phyloP scores from a whole-genome alignment of 2,113 vertebrate genomes.

The Odocoileus virginianus region DNA sequence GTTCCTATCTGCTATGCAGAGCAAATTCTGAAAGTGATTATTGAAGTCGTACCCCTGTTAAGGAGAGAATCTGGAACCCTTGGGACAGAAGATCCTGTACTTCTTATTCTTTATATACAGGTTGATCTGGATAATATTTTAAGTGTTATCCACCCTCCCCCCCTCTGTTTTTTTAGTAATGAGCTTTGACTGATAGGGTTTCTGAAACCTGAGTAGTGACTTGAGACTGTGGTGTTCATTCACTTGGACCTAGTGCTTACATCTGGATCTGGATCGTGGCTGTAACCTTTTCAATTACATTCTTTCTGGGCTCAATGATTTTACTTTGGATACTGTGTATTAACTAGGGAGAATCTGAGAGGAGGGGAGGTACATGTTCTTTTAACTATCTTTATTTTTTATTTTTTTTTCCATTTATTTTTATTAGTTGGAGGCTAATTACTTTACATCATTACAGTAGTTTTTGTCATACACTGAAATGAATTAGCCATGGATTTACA shows the following conservation, averaged over 20 bases:
- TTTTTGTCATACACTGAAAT: too few species aligned
- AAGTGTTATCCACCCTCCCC: neutral
- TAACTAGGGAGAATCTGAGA: neutral
- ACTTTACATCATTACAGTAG: too few species aligned
- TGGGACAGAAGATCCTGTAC: neutral
- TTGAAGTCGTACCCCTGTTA: neutral
- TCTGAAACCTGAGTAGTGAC: neutral
- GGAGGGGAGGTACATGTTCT: neutral
- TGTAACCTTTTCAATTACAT: neutral
- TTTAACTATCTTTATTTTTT: neutral
- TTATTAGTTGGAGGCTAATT: too few species aligned
- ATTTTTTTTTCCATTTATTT: too few species aligned
- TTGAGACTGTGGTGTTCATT: neutral
- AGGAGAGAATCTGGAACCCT: neutral
- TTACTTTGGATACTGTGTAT: neutral
- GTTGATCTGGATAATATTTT: neutral
- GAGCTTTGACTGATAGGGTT: neutral
- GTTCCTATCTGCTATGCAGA: neutral
- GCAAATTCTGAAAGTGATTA: neutral
- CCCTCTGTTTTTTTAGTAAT: neutral
- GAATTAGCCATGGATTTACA: too few species aligned
- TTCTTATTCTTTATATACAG: neutral
- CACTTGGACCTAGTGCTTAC: neutral
- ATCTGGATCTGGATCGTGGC: neutral
- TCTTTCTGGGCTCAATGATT: neutral